Base-by-base conservation (phyloP, 2,797 vertebrate species). In the Craterocephalus amniculus region DNA sequence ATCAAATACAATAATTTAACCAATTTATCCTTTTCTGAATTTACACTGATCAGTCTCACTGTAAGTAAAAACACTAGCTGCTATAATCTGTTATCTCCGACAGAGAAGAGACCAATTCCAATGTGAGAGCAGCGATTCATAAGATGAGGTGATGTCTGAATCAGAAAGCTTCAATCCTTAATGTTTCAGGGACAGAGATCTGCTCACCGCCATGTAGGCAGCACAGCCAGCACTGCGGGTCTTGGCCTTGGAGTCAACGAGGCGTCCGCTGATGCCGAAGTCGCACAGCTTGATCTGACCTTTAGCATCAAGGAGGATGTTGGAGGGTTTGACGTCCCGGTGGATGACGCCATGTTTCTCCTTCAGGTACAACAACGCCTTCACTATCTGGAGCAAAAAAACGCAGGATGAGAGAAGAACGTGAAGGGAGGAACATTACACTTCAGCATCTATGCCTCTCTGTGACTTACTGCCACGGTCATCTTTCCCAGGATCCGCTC, bases 261-360 rank as follows among this genome's bases (percentile, higher is more conserved):
- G 95, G 56, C 97, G 95, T 29, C 97, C 97, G 0, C 97, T 98
- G 91, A 99, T 99, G 72, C 97, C 97, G 0, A 99, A 99, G 88
- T 99, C 97, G 6, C 97, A 98, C 45, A 99, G 94, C 76, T 98
- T 99, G 85, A 98, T 96, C 92, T 97, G 97, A 56, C 97, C 97
- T 91, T 96, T 96, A 59, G 88, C 95, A 0, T 99, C 97, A 71
- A 99, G 89, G 58, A 99, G 92, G 89, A 99, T 98, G 89, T 99
- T 99, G 54, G 97, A 98, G 27, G 97, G 97, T 68, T 99, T 99
- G 9, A 99, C 97, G 0, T 98, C 97, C 0, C 97, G 89, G 84
- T 99, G 97, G 88, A 98, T 99, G 52, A 98, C 97, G 0, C 97
- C 97, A 0, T 98, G 97, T 87, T 97, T 98, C 88, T 99, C 97